A percentile compares a stretch with the other conserved stretches of the same genome.
Conservation (phyloP, 2,888 invertebrate species). For the Chouioia cunea region DNA sequence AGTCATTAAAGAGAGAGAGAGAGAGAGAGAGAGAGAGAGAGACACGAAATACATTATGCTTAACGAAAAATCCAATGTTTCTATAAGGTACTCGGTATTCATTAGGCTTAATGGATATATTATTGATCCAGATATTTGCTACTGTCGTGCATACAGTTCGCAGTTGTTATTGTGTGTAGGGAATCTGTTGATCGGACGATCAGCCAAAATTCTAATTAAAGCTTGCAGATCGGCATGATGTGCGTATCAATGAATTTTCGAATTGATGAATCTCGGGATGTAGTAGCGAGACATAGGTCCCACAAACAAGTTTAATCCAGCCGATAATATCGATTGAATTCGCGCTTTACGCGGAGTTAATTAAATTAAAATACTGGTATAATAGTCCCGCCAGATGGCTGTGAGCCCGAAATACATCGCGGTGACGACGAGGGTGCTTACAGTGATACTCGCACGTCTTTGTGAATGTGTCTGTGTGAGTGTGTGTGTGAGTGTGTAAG, state of each 20-base stretch:
- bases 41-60: too few relatives aligned
- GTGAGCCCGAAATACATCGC: slow-evolving; percentile 63
- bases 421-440: slow-evolving; percentile 58
- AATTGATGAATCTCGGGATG: neutral
- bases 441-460: slow-evolving; percentile 44
- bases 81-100: too few relatives aligned
- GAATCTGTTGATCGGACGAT: slow-evolving; percentile 64
- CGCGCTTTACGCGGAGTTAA: slow-evolving; percentile 63
- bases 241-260: slow-evolving; percentile 1
- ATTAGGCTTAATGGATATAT: too few relatives aligned
- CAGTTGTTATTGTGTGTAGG: neutral
- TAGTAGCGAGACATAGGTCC: slow-evolving; percentile 8
- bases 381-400: slow-evolving; percentile 67
- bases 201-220: slow-evolving; percentile 66
- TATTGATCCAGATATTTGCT: too few relatives aligned
- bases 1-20: too few relatives aligned
- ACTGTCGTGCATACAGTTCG: too few relatives aligned
- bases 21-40: too few relatives aligned
- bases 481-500: slow-evolving; percentile 4
- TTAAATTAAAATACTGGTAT: slow-evolving; percentile 69
- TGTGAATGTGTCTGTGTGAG: neutral
- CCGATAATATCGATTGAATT: slow-evolving; percentile 67
- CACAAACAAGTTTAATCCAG: slow-evolving; percentile 65
- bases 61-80: too few relatives aligned
- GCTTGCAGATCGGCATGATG: slow-evolving; percentile 28